Evolutionary conservation across 2,797 vertebrate genomes (phyloP), one percentile per base, ranked within the genome.

Genomic region (Myiotriccus ornatus): DNA sequence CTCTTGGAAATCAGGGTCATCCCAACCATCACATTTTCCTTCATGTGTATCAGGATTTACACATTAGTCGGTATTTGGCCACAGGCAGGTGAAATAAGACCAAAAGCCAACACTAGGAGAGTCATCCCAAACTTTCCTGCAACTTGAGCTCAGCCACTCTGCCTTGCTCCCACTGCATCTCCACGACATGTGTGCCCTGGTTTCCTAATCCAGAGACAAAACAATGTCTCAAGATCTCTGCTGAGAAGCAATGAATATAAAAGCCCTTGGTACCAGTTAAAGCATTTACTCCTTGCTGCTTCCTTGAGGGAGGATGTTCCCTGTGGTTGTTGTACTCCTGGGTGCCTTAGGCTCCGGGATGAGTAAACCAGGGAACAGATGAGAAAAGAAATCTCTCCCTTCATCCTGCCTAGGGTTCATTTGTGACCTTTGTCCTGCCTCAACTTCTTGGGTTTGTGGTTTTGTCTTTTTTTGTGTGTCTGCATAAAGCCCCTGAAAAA

Each of bases 281-380:
- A 95, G 37, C 73, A 34, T 95, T 96, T 95, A 92, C 60, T 93
- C 27, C 64, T 80, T 77, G 35, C 56, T 94, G 63, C 71, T 96
- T 95, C 84, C 87, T 95, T 91, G 92, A 87, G 93, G 95, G 94
- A 95, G 77, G 46, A 91, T 94, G 89, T 91, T 96, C 87, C 85
- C 86, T 83, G 64, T 95, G 83, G 92, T 80, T 90, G 71, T 85
- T 84, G 34, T 76, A 90, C 79, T 96, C 92, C 78, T 85, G 92
- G 88, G 93, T 95, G 88, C 88, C 90, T 94, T 96, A 89, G 92
- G 92, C 92, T 95, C 55, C 75, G 44, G 50, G n/a, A 4, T 81
- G 62, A 80, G 65, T 59, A 92, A 89, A 88, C 28, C n/a, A 89
- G 59, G 63, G 46, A 64, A 81, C 19, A 75, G 30, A 55, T 44